Base-by-base conservation (phyloP, 2,113 vertebrate species). In the Ophiodon elongatus region DNA sequence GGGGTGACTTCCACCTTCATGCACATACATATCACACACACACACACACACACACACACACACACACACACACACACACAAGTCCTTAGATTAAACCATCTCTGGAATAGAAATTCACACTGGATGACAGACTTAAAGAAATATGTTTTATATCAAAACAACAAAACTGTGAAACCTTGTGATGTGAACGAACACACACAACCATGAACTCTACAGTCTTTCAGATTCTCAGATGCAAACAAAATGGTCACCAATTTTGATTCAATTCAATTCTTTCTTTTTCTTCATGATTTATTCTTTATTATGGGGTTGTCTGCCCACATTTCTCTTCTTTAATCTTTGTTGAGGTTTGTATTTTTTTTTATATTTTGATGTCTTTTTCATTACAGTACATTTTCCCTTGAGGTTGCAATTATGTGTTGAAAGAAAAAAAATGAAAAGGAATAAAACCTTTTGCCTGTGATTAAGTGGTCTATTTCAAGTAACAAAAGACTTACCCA, bases 1-100 rank as follows among this genome's bases (percentile, higher is more conserved):
- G 79, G 76, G 90, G 88, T 91, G 85, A 87, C 90, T 92, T 93
- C 90, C 94, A 92, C 89, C 74, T 85, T 87, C 73, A 69, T 27
- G 23, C 66, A 69, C 78, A 76, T n/a, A 54, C 31, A 80, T n/a
- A 75, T 73, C 21, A 67, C 68, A 76, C 41, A 76, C 8, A 43
- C 11, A 31, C 54, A 29, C 57, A 8, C 27, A 52, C 50, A 37
- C 17, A 65, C 71, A 73, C 43, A 70, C 77, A 73, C 65, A 33
- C 64, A 35, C 47, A 21, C 47, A 54, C 23, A 39, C 31, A 52
- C 64, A 45, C 21, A 19, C 72, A 43, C 9, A 66, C 31, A 73
- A n/a, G n/a, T n/a, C n/a, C n/a, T n/a, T n/a, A n/a, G n/a, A n/a
- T n/a, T n/a, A 69, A 73, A 79, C 15, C 3, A 66, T 7, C 57